phyloP scores from a whole-genome alignment of 2,797 vertebrate genomes.

The Gymnothorax javanicus region DNA sequence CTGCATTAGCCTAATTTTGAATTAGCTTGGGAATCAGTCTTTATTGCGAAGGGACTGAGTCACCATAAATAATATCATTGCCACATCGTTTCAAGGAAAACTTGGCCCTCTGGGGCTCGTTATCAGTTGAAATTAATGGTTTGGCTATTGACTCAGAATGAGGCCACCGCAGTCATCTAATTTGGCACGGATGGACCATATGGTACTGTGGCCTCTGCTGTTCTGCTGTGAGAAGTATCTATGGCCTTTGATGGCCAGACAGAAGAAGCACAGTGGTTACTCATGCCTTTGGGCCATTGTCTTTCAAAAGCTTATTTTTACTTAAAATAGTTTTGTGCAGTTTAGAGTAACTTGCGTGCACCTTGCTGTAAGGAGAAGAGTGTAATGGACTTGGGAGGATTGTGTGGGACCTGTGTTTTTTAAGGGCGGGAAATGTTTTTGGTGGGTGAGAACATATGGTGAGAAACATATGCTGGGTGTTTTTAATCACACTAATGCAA shows the following conservation, averaged over 20 bases:
- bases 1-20: constrained; percentile 13
- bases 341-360: neutral
- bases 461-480: no score
- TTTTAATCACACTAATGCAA: no score
- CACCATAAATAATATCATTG: neutral
- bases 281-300: neutral
- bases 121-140: neutral
- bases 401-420: no score
- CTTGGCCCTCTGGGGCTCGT: neutral
- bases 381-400: no score
- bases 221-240: neutral
- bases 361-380: no score
- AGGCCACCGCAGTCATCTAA: neutral
- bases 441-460: no score
- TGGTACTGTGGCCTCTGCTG: neutral
- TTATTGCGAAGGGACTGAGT: constrained; percentile 18
- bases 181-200: neutral
- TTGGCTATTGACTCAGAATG: neutral
- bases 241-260: neutral
- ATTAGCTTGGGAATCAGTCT: neutral
- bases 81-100: neutral
- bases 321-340: neutral
- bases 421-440: no score
- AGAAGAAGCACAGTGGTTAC: neutral
- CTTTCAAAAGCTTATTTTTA: neutral